Conservation (phyloP, 2,113 vertebrate species). For the Corvus moneduloides region DNA sequence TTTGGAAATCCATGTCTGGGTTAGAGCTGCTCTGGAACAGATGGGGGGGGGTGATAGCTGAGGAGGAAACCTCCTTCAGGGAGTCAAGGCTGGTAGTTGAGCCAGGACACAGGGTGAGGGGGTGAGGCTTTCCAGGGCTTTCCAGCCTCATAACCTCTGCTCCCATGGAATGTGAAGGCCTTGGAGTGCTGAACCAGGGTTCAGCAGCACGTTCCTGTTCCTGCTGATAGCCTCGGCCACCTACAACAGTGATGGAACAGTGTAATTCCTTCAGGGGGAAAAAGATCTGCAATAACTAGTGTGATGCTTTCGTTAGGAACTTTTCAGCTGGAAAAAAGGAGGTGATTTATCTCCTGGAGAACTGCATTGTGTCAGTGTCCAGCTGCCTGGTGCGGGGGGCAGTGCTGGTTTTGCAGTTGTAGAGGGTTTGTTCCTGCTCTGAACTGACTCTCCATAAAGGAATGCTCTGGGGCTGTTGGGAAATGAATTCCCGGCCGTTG, state of each 20-base stretch:
- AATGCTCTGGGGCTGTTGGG: not conserved
- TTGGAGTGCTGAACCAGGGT: not conserved
- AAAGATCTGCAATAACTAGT: accelerated
- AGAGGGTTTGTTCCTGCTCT: not conserved
- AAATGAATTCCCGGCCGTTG: accelerated
- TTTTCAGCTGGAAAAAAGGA: not conserved
- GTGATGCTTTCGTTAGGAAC: not conserved
- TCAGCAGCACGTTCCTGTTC: not conserved
- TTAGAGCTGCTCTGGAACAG: not conserved
- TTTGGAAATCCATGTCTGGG: not conserved
- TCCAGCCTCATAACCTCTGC: not conserved
- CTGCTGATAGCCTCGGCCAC: not conserved
- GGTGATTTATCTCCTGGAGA: not conserved
- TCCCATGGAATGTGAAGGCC: not conserved
- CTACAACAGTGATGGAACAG: accelerated
- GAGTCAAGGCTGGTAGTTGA: not conserved
- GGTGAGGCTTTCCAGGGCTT: not conserved
- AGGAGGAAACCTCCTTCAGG: not conserved
- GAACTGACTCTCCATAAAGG: not conserved
- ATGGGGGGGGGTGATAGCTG: not conserved
- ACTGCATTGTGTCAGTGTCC: accelerated
- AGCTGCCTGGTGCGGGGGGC: not conserved
- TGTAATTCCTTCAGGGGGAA: not conserved
- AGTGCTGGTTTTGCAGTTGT: not conserved
- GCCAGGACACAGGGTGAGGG: not conserved